Evolutionary conservation across 1,140 invertebrate species (phyloP), one percentile per base, ranked within the genome.

Genomic region (Eueides isabella): DNA sequence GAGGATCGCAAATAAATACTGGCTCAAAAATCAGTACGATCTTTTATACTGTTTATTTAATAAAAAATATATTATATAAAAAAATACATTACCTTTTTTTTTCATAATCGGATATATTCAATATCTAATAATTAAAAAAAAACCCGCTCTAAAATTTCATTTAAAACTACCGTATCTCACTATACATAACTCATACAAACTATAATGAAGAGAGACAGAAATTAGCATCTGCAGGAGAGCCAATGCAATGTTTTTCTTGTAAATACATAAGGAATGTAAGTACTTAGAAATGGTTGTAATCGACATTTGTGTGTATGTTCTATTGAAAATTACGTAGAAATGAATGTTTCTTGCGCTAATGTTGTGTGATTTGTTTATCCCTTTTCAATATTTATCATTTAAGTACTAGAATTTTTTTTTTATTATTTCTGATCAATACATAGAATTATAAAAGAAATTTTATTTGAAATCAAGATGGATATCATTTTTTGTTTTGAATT

Each of bases 221-320:
- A 55, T 63, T 63, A 31, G 61, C 5, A 19, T 28, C 16, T 44
- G 1, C 41, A 0, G 29, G 6, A 31, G 30, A n/a, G 30, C 61
- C 28, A 63, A 63, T 44, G n/a, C 41, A 63, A 31, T 81, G 78
- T 85, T 85, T 85, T 84, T 81, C 81, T 85, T 85, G 61, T 63
- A 63, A n/a, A 63, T 6, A 30, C 61, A 67, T 26, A 41, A 38
- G 67, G 61, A 31, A 63, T 31, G 28, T 16, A 29, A 9, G 26
- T 31, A 63, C 14, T 31, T 5, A 30, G 26, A 63, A 63, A 63
- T 30, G 14, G 61, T 29, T 63, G 19, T 55, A 55, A 55, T 55
- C 48, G 19, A 55, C 48, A 55, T 19, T 55, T 55, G 48, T 55
- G 19, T 23, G 48, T 55, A 26, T 23, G 9, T 55, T 55, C 48